Evolutionary conservation across 2,888 invertebrate species (phyloP), one percentile per base, ranked within the genome.

Genomic region (Orthosia cruda): DNA sequence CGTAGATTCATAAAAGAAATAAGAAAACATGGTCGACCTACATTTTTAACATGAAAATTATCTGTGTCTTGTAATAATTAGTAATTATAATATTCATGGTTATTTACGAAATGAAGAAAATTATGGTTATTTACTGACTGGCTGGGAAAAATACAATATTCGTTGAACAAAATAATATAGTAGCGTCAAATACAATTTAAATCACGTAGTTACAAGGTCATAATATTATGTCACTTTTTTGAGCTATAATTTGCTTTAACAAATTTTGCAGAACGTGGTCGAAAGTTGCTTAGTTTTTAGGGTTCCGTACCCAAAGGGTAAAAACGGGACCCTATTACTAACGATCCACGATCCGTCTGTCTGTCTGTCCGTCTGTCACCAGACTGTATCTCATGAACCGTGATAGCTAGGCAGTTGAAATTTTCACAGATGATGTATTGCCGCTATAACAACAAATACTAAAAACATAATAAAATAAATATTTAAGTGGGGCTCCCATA

Each of bases 21-120:
- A 55, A 32, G 26, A 77, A 77, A 77, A 67, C 47, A 64, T 67
- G 55, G 40, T 32, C 16, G 52, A 45, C 47, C 59, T 61, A 54
- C 45, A 72, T 61, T 77, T 65, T 57, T 13, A 54, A 57, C 52
- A 40, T 13, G 5, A 26, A 11, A 61, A 50, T 74, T 66, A 54
- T 62, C n/a, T 18, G 45, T 5, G 32, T 57, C 47, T 64, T 64
- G 49, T 71, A 64, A 70, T 70, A 55, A 77, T 59, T 15, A 49
- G 18, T 64, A 64, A 58, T 71, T 59, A 54, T 50, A 40, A 64
- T 77, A 64, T 77, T 71, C 26, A 71, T 50, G 15, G 76, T 20
- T 62, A 52, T 59, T 54, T 57, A 9, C 23, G 32, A 40, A 23
- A 45, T 20, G 40, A 63, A 63, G 49, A 15, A 26, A 58, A 57